A percentile compares a stretch with the other conserved stretches of the same genome.
phyloP scores from a whole-genome alignment of 2,888 invertebrate genomes.

The Noctua janthina region DNA sequence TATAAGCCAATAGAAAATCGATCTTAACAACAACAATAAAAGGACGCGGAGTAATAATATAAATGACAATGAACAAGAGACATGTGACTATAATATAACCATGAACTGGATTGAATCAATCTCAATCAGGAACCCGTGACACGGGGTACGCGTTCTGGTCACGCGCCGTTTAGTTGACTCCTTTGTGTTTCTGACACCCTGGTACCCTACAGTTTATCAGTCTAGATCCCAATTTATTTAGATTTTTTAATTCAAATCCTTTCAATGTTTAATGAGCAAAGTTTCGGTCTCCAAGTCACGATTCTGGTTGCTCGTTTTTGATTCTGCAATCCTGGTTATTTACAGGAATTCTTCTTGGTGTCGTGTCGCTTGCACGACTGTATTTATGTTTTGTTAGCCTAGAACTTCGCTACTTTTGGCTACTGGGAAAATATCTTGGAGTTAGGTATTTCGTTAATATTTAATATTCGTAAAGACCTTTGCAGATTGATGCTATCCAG shows the following conservation, averaged over 20 bases:
- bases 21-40: conserved; percentile 23
- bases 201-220: conserved; percentile 11
- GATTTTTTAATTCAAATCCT: background rate
- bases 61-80: conserved; percentile 36
- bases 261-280: background rate
- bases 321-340: background rate
- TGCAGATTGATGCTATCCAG: background rate
- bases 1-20: conserved; percentile 31
- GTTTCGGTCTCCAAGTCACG: background rate
- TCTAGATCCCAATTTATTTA: background rate
- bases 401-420: background rate
- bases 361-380: no score
- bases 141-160: conserved; percentile 33
- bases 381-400: background rate
- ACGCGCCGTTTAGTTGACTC: conserved; percentile 45
- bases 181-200: conserved; percentile 44
- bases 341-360: background rate
- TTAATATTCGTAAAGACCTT: conserved; percentile 5
- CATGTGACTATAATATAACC: conserved; percentile 58
- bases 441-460: conserved; percentile 9
- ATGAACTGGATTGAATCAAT: conserved; percentile 64
- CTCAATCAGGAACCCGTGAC: conserved; percentile 60
- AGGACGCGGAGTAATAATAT: conserved; percentile 41
- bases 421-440: background rate
- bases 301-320: background rate